Conservation (phyloP, 1,140 invertebrate species). For the Drosophila tropicalis region DNA sequence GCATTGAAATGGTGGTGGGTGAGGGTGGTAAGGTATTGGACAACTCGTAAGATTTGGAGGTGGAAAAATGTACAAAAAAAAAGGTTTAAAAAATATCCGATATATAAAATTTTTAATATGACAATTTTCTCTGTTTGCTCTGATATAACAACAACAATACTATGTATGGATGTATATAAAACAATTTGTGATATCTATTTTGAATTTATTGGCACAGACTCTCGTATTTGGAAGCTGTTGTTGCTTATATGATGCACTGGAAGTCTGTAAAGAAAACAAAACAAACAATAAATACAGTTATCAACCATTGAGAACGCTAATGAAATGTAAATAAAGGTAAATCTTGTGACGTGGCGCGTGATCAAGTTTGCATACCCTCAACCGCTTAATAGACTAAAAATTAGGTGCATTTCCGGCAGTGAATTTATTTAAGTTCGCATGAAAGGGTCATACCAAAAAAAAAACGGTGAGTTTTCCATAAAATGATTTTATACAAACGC, state of each 20-base stretch:
- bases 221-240: background rate
- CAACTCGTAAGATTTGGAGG: constrained; percentile 36
- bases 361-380: background rate
- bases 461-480: too few relatives aligned
- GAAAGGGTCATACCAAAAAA: too few relatives aligned
- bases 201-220: constrained; percentile 39
- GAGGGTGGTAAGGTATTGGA: constrained; percentile 30
- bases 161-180: background rate
- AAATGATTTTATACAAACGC: too few relatives aligned
- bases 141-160: constrained; percentile 12
- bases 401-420: background rate
- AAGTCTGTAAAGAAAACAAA: constrained; percentile 44
- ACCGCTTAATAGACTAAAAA: background rate
- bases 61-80: constrained; percentile 22
- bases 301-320: constrained; percentile 38
- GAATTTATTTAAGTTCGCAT: too few relatives aligned
- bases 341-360: constrained; percentile 15
- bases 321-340: constrained; percentile 50
- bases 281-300: constrained; percentile 19
- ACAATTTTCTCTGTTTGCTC: constrained; percentile 11
- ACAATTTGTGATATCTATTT: background rate
- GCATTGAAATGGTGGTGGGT: constrained; percentile 19
- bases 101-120: constrained; percentile 22
- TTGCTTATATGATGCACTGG: constrained; percentile 42
- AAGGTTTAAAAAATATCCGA: constrained; percentile 4